A percentile compares a stretch with the other conserved stretches of the same genome.
phyloP scores from a whole-genome alignment of 2,888 invertebrate genomes.

The Augochlorella aurata region DNA sequence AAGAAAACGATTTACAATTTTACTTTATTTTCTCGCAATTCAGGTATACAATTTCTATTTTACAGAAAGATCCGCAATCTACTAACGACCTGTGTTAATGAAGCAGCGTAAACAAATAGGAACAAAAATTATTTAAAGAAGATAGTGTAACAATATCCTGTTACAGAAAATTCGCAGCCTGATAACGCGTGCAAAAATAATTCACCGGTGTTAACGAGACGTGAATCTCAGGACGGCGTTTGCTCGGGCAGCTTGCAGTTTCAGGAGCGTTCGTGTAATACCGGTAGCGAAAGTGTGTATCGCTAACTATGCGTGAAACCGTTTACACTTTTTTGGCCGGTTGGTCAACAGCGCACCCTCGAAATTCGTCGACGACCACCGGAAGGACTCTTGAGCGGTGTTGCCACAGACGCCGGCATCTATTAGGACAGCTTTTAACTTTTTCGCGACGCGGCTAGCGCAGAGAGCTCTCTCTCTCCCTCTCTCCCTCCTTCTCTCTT shows the following conservation, averaged over 20 bases:
- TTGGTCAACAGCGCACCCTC: neutral
- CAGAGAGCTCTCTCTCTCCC: constrained; percentile 12
- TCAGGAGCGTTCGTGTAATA: neutral
- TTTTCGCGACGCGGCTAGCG: constrained; percentile 29
- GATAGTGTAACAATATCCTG: too few species aligned
- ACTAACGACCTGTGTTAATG: too few species aligned
- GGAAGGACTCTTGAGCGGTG: constrained; percentile 1
- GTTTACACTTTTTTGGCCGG: neutral
- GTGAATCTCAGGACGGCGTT: too few species aligned
- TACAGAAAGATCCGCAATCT: too few species aligned
- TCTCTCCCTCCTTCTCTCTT: constrained; percentile 12
- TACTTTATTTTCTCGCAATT: too few species aligned
- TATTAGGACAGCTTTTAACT: constrained; percentile 48
- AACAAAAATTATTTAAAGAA: too few species aligned
- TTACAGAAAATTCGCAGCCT: too few species aligned
- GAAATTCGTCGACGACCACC: neutral
- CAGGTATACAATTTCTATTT: too few species aligned
- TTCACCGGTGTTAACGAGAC: too few species aligned
- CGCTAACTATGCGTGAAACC: neutral
- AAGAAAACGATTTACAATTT: too few species aligned
- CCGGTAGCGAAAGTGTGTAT: neutral
- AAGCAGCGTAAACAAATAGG: too few species aligned
- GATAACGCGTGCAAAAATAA: too few species aligned
- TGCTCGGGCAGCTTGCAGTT: neutral
- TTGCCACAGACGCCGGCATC: constrained; percentile 1